phyloP scores from a whole-genome alignment of 2,888 invertebrate species.

The Charanyca ferruginea region DNA sequence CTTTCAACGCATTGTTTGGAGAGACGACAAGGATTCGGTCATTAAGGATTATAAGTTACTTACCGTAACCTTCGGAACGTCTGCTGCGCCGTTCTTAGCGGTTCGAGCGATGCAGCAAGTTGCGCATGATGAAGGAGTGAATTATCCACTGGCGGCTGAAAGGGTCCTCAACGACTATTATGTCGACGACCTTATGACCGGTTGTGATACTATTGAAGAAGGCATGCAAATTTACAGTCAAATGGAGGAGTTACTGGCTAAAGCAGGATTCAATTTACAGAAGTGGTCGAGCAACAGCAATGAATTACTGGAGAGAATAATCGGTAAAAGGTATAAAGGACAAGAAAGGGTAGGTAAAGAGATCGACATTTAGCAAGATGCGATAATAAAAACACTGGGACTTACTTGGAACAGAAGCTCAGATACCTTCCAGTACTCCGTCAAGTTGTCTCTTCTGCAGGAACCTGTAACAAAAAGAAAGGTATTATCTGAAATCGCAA shows the following conservation, averaged over 20 bases:
- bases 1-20: neutral
- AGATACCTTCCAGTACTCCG: neutral
- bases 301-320: neutral
- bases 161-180: neutral
- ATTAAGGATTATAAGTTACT: neutral
- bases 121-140: neutral
- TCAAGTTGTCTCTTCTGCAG: neutral
- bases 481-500: neutral
- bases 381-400: neutral
- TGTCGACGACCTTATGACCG: neutral
- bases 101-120: neutral
- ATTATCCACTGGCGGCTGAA: neutral
- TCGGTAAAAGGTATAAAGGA: neutral
- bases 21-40: neutral
- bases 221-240: neutral
- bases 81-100: neutral
- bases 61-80: neutral
- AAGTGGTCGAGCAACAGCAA: conserved; percentile 1
- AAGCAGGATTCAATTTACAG: neutral
- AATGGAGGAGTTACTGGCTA: neutral
- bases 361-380: neutral
- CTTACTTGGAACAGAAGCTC: conserved; percentile 3
- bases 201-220: neutral
- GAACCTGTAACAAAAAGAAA: conserved; percentile 4
- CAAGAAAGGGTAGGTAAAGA: neutral